Base-by-base conservation (phyloP, 2,888 invertebrate genomes). In the Drosophila mimica region DNA sequence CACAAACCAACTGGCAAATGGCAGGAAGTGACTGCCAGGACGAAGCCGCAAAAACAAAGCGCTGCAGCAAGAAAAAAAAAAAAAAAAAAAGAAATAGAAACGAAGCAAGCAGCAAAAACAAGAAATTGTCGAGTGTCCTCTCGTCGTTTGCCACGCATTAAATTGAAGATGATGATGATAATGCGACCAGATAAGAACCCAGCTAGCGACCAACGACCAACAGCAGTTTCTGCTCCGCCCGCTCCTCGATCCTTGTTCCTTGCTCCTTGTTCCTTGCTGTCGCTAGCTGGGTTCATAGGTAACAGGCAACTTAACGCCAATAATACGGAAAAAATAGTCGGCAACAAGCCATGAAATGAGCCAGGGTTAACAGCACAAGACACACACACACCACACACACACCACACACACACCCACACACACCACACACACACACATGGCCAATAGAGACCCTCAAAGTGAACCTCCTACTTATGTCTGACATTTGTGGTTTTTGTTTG, bases 161-260 rank as follows among this genome's bases (percentile, higher is more conserved):
- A 88, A 88, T 88, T 88, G 89, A 88, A 88, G 89, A 88, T 88
- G 89, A 88, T 85, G 85, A 85, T 87, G 88, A 88, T 88, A 88
- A 88, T 88, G 89, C 81, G 87, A 67, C 65, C 77, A 69, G 81
- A 78, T 80, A 79, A 76, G 76, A 83, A 65, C 56, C 61, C 57
- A 52, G 64, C 60, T 25, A 25, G 25, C 25, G 25, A 25, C 25
- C 25, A 25, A 25, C 25, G 31, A 57, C 58, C 57, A 52, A 62
- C 46, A 46, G 46, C 46, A 46, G 46, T 20, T 46, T 20, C 20
- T 15, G 2, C 20, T 46, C 46, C 13, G 20, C 7, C 46, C 15
- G 9, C 53, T 20, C 1, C 25, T 25, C 25, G 25, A 25, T 25
- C 25, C 25, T 25, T 25, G 25, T 25, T 25, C 25, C 25, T 25